Evolutionary conservation across 2,113 vertebrate genomes (phyloP).

Genomic region (Polyodon spathula): DNA sequence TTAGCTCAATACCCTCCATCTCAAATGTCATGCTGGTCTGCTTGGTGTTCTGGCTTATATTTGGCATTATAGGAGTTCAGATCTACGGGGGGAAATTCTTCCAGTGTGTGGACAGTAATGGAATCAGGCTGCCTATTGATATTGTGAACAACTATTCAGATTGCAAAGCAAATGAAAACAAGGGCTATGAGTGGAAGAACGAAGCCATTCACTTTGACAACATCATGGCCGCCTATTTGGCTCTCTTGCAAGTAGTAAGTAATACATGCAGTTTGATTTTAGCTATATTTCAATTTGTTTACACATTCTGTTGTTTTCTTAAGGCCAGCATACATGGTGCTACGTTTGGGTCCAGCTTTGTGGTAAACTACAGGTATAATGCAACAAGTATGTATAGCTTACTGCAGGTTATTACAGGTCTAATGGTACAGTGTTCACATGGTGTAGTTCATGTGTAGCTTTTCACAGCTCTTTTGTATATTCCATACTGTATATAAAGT

Average conservation of each 20-base stretch:
- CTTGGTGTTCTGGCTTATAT: constrained; percentile 11
- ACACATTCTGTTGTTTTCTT: too few species aligned
- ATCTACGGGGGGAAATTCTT: neutral
- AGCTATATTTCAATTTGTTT: too few species aligned
- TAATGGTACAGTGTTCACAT: too few species aligned
- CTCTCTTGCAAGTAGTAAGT: constrained; percentile 20
- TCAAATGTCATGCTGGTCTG: constrained; percentile 1
- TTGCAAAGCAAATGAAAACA: neutral
- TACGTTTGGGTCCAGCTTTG: too few species aligned
- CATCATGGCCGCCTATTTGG: constrained; percentile 14
- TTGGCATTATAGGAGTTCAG: constrained; percentile 14
- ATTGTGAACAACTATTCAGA: constrained; percentile 13
- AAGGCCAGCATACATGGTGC: too few species aligned
- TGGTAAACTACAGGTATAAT: too few species aligned
- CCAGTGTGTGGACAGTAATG: constrained; percentile 7
- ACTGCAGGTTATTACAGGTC: too few species aligned
- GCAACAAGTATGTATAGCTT: too few species aligned
- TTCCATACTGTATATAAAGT: too few species aligned
- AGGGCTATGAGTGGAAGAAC: neutral
- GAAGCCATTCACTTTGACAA: constrained; percentile 17
- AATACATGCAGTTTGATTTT: too few species aligned
- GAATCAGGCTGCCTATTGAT: neutral
- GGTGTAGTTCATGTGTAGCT: too few species aligned
- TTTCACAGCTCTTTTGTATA: too few species aligned
- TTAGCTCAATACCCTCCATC: constrained; percentile 5